These are phyloP conservation scores for Danionella dracula DNA, from an alignment of 2,797 vertebrate species.

Conservation along the genomic window DNA sequence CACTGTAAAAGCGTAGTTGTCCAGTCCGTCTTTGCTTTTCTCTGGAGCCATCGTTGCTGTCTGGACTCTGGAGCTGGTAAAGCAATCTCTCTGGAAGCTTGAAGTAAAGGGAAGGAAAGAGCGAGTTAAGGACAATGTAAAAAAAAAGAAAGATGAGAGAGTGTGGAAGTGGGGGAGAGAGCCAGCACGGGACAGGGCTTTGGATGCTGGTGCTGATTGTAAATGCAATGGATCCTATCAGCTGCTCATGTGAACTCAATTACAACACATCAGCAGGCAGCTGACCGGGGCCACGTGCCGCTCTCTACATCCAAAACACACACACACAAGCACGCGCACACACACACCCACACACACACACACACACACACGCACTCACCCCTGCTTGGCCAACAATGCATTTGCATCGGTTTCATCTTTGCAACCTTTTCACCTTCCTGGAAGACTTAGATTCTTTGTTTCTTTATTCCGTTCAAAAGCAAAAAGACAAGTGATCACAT, in stretches of 20 bases:
- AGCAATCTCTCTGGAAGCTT: not conserved
- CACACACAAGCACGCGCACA: slow-evolving; percentile 2
- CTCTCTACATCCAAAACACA: not conserved
- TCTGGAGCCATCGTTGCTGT: slow-evolving; percentile 58
- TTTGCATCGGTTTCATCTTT: no score
- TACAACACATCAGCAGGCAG: slow-evolving; percentile 59
- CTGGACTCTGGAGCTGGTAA: slow-evolving; percentile 2
- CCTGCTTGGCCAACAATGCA: not conserved
- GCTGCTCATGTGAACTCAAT: slow-evolving; percentile 74
- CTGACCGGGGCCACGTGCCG: slow-evolving; percentile 52
- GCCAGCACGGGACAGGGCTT: slow-evolving; percentile 49
- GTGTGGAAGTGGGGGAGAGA: not conserved
- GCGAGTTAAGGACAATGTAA: not conserved
- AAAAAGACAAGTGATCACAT: not conserved
- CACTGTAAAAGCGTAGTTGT: slow-evolving; percentile 74
- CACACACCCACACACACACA: not conserved
- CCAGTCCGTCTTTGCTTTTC: slow-evolving; percentile 67
- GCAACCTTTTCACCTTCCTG: not conserved
- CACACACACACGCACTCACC: not conserved
- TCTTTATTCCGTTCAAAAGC: not conserved
- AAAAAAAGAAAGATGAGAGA: not conserved
- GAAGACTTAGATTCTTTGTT: not conserved
- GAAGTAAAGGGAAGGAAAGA: not conserved
- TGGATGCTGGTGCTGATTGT: slow-evolving; percentile 45
- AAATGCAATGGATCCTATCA: slow-evolving; percentile 53